Evolutionary conservation across 2,888 invertebrate genomes (phyloP), one percentile per base, ranked within the genome.

Genomic region (Tolmerus cingulatus): DNA sequence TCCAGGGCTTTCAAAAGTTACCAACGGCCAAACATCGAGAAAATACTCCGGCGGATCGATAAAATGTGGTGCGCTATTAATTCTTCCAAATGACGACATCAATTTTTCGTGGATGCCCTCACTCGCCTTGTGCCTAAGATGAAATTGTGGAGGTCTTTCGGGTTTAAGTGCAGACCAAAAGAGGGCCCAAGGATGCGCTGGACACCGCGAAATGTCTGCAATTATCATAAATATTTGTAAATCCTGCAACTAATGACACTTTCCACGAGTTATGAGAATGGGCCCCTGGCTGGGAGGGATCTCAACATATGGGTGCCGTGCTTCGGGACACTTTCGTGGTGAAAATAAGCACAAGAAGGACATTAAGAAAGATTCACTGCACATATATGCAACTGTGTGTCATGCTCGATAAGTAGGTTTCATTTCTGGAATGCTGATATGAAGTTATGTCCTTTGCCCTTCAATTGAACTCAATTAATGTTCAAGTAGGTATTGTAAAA

Each of bases 201-300:
- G 40, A 40, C 57, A 66, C 9, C 37, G 30, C 66, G 40, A 66
- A 84, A 84, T 66, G 66, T 37, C 40, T 37, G 82, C 82, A 84
- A 84, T 84, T 46, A 84, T 84, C 82, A 66, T 84, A 84, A 84
- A 84, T 84, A 84, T 84, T 84, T 84, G 82, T 84, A 84, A 84
- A 84, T 84, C 82, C 82, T 66, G 82, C 66, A 84, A 84, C 66
- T 84, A 84, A 84, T 84, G 66, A 23, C 57, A 57, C 37, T 66
- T 84, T 66, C 34, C 19, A 16, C 82, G 23, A 84, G 66, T 84
- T 84, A 84, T 84, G 82, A 43, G 82, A 82, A 84, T 84, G 82
- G 82, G 19, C 37, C 79, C 16, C 79, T 55, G 51, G 79, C 79
- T 51, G 79, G 43, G 66, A 66, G 77, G 77, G 19, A 77, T 34